Evolutionary conservation across 2,888 invertebrate genomes (phyloP), one percentile per base, ranked within the genome.

Genomic region (Nasonia oneida): DNA sequence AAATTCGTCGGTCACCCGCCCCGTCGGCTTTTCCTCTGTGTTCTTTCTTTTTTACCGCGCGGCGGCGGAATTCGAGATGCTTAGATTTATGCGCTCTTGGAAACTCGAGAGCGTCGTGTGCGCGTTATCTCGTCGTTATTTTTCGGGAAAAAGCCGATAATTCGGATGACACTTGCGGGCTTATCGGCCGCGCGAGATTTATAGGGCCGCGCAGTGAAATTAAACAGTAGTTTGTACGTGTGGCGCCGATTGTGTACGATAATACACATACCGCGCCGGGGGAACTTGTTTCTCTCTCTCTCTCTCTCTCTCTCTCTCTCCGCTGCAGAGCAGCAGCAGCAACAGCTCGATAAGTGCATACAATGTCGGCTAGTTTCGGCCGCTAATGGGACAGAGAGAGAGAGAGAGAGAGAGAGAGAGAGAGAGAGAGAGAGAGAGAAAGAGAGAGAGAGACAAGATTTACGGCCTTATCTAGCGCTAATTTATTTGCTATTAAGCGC

Each of bases 1-100:
- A 90, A 89, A 77, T 85, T 81, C 75, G 57, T 76, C 42, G 33
- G 23, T 12, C 76, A 10, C 18, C 39, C 53, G 15, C 47, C 18
- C 77, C 5, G 61, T 18, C 29, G 39, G 8, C 39, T 47, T 29
- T 53, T 33, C n/a, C 39, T 61, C 37, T 64, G 64, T 8, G 53
- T 73, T 74, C 57, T 4, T 23, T n/a, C 29, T 61, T 47, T 10
- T 23, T 37, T 1, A 29, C 47, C 12, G 6, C 6, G 12, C 47
- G 10, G 47, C 47, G 10, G 10, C 12, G 39, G 37, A 80, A 75
- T 70, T 79, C 42, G 64, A 84, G 61, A 77, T 61, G 47, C 47
- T 12, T 37, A 3, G 15, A 79, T 75, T 84, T 74, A 73, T 75
- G 33, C 67, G 15, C 29, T 47, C 47, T 33, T 23, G 6, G 23